Percentiles rank a stretch among this genome's conserved stretches.
Evolutionary conservation across 2,888 invertebrate species (phyloP).

Genomic region (Lottia gigantea): DNA sequence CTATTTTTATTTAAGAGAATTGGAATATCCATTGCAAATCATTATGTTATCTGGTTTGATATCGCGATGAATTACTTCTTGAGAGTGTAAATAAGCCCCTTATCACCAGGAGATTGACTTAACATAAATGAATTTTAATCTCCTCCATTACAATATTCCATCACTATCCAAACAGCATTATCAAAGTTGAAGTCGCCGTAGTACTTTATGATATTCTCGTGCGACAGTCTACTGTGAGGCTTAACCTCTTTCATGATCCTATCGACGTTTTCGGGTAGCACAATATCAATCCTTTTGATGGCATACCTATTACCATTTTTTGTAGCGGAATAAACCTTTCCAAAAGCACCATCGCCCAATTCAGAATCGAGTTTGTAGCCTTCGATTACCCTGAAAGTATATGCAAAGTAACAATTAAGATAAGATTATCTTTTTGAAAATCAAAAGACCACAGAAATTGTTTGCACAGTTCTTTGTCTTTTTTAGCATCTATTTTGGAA

Average conservation of each 20-base stretch:
- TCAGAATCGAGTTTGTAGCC: no score
- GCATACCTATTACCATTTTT: background rate
- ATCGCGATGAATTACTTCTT: background rate
- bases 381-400: no score
- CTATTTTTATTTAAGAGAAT: no score
- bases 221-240: background rate
- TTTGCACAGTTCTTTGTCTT: no score
- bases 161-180: background rate
- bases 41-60: background rate
- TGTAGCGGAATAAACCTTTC: background rate
- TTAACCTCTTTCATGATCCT: background rate
- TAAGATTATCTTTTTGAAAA: no score
- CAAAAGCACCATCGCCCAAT: background rate
- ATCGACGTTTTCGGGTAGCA: background rate
- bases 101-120: accelerated
- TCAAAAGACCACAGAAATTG: no score
- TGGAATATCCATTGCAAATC: background rate
- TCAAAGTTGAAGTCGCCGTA: background rate
- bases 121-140: background rate
- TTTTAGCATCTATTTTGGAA: no score
- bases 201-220: background rate
- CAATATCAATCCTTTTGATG: background rate
- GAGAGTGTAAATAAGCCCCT: background rate
- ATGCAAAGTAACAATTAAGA: no score
- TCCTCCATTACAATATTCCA: background rate